Evolutionary conservation across 2,797 vertebrate species (phyloP).

Genomic region (Poeciliopsis gracilis): DNA sequence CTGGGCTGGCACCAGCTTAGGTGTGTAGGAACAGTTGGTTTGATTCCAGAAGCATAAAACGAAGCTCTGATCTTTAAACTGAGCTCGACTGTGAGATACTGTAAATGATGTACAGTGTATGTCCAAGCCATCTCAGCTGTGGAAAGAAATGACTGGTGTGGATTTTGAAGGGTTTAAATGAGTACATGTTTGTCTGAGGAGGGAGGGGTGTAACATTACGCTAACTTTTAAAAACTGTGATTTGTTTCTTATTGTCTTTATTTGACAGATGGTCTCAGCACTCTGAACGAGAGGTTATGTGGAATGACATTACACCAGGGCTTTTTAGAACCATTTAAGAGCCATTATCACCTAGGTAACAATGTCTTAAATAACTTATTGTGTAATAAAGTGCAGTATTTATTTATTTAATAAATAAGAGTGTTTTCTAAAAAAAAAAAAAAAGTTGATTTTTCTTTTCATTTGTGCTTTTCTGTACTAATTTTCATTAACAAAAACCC

Average conservation of each 20-base stretch:
- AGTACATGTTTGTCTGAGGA: conserved; percentile 35
- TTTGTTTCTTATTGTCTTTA: conserved; percentile 83
- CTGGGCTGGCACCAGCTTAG: conserved; percentile 87
- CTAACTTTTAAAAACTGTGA: conserved; percentile 76
- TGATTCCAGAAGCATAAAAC: conserved; percentile 41
- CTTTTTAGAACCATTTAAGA: conserved; percentile 45
- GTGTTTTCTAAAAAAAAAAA: conserved; percentile 59
- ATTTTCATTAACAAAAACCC: not conserved
- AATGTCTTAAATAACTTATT: conserved; percentile 89
- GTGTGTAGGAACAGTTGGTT: conserved; percentile 45
- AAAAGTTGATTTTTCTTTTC: conserved; percentile 28
- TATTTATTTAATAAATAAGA: conserved; percentile 88
- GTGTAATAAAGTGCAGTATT: conserved; percentile 93
- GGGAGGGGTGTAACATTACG: conserved; percentile 50
- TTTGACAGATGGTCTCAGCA: conserved; percentile 75
- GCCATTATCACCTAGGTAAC: conserved; percentile 64
- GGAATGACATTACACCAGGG: conserved; percentile 35
- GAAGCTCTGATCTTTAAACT: conserved; percentile 62
- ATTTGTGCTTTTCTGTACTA: conserved; percentile 1
- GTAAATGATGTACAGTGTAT: conserved; percentile 71
- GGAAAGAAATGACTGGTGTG: conserved; percentile 55
- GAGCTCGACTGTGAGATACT: conserved; percentile 71
- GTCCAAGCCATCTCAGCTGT: conserved; percentile 70
- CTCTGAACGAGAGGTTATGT: conserved; percentile 75
- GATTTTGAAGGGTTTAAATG: conserved; percentile 29